Evolutionary conservation across 2,113 vertebrate genomes (phyloP), one percentile per base, ranked within the genome.

Genomic region (Amblyornis subalaris): DNA sequence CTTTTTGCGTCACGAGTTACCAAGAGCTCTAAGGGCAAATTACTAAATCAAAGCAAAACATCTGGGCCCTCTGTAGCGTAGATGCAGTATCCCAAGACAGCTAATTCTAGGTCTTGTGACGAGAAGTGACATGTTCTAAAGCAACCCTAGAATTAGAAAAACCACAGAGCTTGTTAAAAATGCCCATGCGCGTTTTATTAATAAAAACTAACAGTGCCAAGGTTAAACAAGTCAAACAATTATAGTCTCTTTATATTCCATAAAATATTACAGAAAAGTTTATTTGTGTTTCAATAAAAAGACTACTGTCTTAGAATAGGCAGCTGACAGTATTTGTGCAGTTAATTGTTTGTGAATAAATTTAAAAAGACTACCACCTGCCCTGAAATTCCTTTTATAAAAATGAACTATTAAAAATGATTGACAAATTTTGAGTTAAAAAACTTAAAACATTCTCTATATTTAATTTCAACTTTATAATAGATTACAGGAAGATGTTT

Each of bases 401-500:
- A 98, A 98, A 98, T 97, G 97, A 98, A 98, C 97, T 98, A 98
- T 98, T 98, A 97, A 98, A 97, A 98, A 98, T 96, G 97, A 98
- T 97, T 98, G 98, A 98, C 98, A 98, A 98, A 98, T 98, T 98
- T 97, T 97, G 97, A 97, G 98, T 97, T 98, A 98, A 97, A 98
- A 98, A 98, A 97, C 97, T 99, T 99, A 99, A 99, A 99, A 99
- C 98, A 99, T 99, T 99, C 98, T 98, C 98, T 99, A 99, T 99
- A 99, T 99, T 99, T 99, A 99, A 99, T 99, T 99, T 98, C 98
- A 99, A 99, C 98, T 98, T 99, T 99, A 99, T 99, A 99, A 99
- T 99, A 99, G 99, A 99, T 99, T 99, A 99, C 98, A 99, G 98
- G 98, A 99, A 98, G 98, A 98, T 98, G 97, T 98, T 99, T 98